A percentile compares a stretch with the other conserved stretches of the same genome.
Conservation (phyloP, 2,888 invertebrate species). For the Oxycera nigricornis region DNA sequence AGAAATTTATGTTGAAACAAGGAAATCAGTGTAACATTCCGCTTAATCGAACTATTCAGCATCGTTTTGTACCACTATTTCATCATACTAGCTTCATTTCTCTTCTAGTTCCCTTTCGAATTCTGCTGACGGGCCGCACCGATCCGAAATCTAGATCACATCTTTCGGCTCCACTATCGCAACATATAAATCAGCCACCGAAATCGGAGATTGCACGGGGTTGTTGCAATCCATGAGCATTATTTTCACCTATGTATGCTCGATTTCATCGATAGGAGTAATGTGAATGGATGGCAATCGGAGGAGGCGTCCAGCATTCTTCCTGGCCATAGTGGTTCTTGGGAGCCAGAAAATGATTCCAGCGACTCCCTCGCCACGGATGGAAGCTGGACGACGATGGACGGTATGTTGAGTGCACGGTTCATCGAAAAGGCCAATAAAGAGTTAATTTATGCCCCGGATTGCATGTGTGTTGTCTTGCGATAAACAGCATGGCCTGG, state of each 20-base stretch:
- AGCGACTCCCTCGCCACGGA: too few relatives aligned
- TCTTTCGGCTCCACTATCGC: conserved; percentile 23
- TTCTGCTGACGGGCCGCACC: neutral
- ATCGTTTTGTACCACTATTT: too few relatives aligned
- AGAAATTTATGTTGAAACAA: too few relatives aligned
- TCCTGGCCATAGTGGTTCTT: neutral
- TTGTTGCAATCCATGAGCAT: conserved; percentile 2
- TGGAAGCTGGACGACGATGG: conserved; percentile 1
- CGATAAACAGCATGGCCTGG: conserved; percentile 36
- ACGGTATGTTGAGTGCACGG: conserved; percentile 30
- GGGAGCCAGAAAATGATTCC: neutral
- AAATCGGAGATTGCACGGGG: conserved; percentile 17
- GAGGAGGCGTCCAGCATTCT: neutral
- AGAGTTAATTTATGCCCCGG: conserved; percentile 37
- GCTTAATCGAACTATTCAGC: too few relatives aligned
- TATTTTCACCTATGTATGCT: conserved; percentile 32
- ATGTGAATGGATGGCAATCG: conserved; percentile 15
- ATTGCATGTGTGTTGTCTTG: conserved; percentile 33
- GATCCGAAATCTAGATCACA: conserved; percentile 3
- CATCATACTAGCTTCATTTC: too few relatives aligned
- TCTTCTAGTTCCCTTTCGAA: neutral
- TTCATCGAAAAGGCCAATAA: conserved; percentile 34
- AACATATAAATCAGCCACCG: conserved; percentile 30
- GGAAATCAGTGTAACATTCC: too few relatives aligned
- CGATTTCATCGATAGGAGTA: conserved; percentile 12